These are phyloP conservation scores for Syrphus vitripennis DNA, from an alignment of 2,888 invertebrate genomes.

Conservation along the genomic window DNA sequence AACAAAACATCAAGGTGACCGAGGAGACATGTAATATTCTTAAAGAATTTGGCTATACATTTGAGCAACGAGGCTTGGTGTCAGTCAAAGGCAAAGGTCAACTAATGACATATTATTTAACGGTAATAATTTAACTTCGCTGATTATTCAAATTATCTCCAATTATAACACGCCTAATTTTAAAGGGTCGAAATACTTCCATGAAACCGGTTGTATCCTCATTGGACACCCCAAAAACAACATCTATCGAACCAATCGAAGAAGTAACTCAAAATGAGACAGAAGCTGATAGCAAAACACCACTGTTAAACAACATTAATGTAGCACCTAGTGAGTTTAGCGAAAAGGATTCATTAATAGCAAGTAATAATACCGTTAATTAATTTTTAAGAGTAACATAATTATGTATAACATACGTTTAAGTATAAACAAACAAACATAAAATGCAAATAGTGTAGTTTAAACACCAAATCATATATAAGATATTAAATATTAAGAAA, in stretches of 20 bases:
- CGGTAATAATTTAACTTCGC: conserved; percentile 82
- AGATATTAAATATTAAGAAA: background rate
- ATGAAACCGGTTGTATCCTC: background rate
- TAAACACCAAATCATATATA: conserved; percentile 11
- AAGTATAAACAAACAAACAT: background rate
- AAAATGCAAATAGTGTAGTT: conserved; percentile 20
- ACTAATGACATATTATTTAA: conserved; percentile 95
- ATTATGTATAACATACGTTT: background rate
- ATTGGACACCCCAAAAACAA: background rate
- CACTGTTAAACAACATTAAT: conserved; percentile 74
- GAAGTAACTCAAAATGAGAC: conserved; percentile 61
- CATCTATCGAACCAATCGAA: conserved; percentile 20
- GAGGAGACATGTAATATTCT: conserved; percentile 96
- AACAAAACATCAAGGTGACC: conserved; percentile 88
- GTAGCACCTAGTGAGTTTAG: conserved; percentile 61
- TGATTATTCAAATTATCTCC: background rate
- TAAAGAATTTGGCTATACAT: conserved; percentile 93
- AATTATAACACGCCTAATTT: background rate
- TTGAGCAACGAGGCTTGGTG: conserved; percentile 96
- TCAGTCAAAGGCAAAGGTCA: conserved; percentile 98
- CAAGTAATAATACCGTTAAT: conserved; percentile 61
- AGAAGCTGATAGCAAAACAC: conserved; percentile 78
- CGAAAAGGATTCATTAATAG: conserved; percentile 64
- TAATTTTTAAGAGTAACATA: conserved; percentile 50
- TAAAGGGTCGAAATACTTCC: conserved; percentile 42